phyloP scores from a whole-genome alignment of 2,113 vertebrate genomes.

The Catharus minimus region DNA sequence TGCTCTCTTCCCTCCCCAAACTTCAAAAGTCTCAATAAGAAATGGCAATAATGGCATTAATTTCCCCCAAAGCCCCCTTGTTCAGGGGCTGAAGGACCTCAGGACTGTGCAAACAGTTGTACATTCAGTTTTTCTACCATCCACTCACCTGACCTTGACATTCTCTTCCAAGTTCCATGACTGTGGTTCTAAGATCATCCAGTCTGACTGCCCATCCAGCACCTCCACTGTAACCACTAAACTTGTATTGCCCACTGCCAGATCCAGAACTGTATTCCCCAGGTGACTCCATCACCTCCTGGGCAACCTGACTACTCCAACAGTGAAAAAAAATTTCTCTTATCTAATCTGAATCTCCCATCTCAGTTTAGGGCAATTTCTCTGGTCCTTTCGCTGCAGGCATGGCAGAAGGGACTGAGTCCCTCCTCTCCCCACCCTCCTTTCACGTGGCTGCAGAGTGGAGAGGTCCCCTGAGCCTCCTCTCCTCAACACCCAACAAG shows the following conservation, averaged over 20 bases:
- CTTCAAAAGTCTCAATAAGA: background rate
- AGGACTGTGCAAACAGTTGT: background rate
- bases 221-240: background rate
- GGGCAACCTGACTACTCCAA: background rate
- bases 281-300: background rate
- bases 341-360: background rate
- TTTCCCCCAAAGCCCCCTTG: background rate
- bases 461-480: background rate
- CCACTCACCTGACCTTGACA: background rate
- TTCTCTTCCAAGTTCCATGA: background rate
- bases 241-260: background rate
- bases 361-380: background rate
- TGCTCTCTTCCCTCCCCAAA: background rate
- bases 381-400: background rate
- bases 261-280: background rate
- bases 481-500: too few species aligned
- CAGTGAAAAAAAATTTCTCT: background rate
- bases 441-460: background rate
- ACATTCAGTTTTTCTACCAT: background rate
- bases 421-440: background rate
- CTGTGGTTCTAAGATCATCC: background rate
- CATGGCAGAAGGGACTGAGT: accelerated
- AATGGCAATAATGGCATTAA: background rate
- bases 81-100: background rate
- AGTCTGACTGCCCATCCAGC: background rate